Percentiles rank a stretch among this genome's conserved stretches.
Evolutionary conservation across 2,113 vertebrate genomes (phyloP).

Genomic region (Semnornis frantzii): DNA sequence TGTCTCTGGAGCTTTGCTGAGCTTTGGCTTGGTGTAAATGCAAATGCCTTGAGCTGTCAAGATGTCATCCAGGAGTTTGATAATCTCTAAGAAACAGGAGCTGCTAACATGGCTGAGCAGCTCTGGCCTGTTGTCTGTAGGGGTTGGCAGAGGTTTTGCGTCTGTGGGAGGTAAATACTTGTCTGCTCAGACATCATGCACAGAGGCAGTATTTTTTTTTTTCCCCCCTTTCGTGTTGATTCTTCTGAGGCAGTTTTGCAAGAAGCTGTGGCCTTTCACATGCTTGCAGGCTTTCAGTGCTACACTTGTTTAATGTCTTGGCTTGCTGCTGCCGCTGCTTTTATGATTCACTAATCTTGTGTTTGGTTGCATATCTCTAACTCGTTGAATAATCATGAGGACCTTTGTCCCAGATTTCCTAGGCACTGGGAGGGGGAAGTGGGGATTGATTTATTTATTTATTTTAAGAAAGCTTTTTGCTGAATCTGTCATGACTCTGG

Average conservation of each 20-base stretch:
- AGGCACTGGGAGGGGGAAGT: neutral
- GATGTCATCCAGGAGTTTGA: fast-evolving
- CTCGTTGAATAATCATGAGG: conserved; percentile 48
- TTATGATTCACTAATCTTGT: conserved; percentile 23
- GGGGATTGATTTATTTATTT: neutral
- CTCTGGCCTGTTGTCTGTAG: neutral
- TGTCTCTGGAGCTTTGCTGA: neutral
- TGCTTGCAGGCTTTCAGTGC: conserved; percentile 62
- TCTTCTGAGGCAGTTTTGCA: conserved; percentile 49
- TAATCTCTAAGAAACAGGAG: neutral
- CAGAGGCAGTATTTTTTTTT: neutral
- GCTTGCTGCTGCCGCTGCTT: neutral
- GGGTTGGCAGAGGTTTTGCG: neutral
- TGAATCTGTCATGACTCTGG: neutral
- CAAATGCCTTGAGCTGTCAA: neutral
- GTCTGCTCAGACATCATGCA: neutral
- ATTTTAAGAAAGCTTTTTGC: neutral
- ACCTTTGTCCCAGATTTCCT: conserved; percentile 57
- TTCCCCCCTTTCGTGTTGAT: neutral
- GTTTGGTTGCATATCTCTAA: conserved; percentile 8
- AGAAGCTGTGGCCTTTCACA: conserved; percentile 73
- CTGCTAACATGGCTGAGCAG: neutral
- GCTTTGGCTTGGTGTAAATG: neutral
- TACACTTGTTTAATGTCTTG: conserved; percentile 43
- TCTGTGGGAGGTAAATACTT: neutral